Base-by-base conservation (phyloP, 2,113 vertebrate species). In the Orthonyx spaldingii region DNA sequence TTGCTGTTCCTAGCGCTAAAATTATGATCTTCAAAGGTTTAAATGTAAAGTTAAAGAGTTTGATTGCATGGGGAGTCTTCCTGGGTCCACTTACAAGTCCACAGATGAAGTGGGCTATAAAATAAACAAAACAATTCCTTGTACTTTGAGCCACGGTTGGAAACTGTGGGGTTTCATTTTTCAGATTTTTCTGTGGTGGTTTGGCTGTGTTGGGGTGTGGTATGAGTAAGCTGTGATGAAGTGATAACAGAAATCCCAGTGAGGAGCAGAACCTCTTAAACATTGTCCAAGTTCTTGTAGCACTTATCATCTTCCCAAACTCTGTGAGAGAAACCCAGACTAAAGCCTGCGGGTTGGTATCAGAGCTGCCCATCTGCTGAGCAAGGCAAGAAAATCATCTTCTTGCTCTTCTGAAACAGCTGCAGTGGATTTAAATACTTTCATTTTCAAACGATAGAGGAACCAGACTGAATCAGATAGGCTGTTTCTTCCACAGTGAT, bases 281-380 rank as follows among this genome's bases (percentile, higher is more conserved):
- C 23, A 2, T 22, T 59, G 39, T 81, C 77, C 35, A 64, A 7
- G 12, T 63, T 81, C 44, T 72, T 55, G 35, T 33, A 83, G 64
- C 60, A 49, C 6, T 83, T 63, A 55, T 1, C 93, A 77, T 64
- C 52, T 66, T 70, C 76, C 50, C 68, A 87, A 35, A 39, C 5
- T 15, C 13, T 11, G 49, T 49, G 79, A 93, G 63, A 87, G 53
- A 81, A 90, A 70, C 35, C 27, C 57, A n/a, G 50, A 69, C 72
- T 33, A 64, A 60, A 93, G 63, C 11, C 56, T 50, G 79, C 3
- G 74, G 72, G 60, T 59, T 93, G 84, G 0, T 88, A 88, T 88
- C 85, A 39, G 89, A 70, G 69, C 47, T 79, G 80, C 77, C 44
- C 79, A 89, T 96, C 93, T 89, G 60, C 83, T 89, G 56, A 80